Percentiles rank a stretch among this genome's conserved stretches.
phyloP scores from a whole-genome alignment of 2,888 invertebrate species.

The Tillus elongatus region DNA sequence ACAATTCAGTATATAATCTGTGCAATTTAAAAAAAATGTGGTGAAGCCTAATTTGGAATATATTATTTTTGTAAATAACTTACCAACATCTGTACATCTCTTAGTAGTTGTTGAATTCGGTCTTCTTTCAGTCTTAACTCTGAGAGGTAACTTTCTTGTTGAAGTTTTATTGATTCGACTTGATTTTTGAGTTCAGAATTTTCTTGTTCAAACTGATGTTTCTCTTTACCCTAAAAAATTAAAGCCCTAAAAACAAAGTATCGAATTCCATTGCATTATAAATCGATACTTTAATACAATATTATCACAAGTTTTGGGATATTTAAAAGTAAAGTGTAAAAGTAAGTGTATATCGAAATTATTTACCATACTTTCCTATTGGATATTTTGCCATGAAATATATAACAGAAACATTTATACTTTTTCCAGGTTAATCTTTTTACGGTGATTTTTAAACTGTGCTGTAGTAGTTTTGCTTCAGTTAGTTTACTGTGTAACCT shows the following conservation, averaged over 20 bases:
- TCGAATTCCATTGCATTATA: conserved; percentile 5
- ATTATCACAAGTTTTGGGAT: neutral
- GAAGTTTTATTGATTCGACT: conserved; percentile 49
- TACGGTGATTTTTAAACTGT: too few species aligned
- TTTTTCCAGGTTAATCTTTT: too few species aligned
- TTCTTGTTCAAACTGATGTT: conserved; percentile 46
- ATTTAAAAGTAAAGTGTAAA: too few species aligned
- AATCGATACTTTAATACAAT: conserved; percentile 5
- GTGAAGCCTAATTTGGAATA: neutral
- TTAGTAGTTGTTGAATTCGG: conserved; percentile 55
- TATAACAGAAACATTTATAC: too few species aligned
- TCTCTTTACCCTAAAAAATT: conserved; percentile 30
- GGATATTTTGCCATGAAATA: too few species aligned
- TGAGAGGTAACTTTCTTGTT: conserved; percentile 50
- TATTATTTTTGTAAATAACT: too few species aligned
- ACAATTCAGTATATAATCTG: too few species aligned
- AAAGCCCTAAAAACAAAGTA: conserved; percentile 7
- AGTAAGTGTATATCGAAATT: too few species aligned
- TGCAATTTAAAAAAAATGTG: neutral
- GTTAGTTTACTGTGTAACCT: too few species aligned
- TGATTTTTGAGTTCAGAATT: conserved; percentile 51
- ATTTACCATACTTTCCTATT: too few species aligned
- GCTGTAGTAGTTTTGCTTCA: too few species aligned
- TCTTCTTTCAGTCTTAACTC: conserved; percentile 55
- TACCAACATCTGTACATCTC: conserved; percentile 58